Base-by-base conservation (phyloP, 2,888 invertebrate species). In the Hemicrepidius hirtus region DNA sequence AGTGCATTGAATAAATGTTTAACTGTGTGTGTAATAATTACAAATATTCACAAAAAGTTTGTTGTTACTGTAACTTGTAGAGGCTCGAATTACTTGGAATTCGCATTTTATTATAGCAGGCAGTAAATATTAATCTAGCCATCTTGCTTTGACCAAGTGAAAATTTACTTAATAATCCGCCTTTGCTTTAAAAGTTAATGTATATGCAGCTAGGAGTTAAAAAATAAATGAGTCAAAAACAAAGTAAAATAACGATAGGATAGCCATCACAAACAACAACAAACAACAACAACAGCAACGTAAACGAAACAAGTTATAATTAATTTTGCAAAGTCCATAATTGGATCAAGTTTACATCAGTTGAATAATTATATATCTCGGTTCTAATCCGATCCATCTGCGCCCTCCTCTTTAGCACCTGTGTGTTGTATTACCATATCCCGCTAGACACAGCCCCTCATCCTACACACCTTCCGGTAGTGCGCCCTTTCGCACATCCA, bases 381-480 rank as follows among this genome's bases (percentile, higher is more conserved):
- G 41, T 53, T 12, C 35, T 41, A 41, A 67, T 28, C 57, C 40
- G 57, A 67, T 67, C 67, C 67, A 67, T 67, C 55, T 67, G 59
- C 46, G 44, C 44, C 53, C 40, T n/a, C 28, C 55, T 67, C 57
- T 67, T 67, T 59, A 28, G 67, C 67, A 67, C 57, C 55, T 57
- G 44, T 57, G 46, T 44, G 57, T 57, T 67, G 57, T 44, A 67
- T 67, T 59, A 44, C 53, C 59, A 35, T 55, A 67, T 67, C 59
- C 59, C 55, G 16, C 59, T 44, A 67, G 67, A 55, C 59, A 49
- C 32, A 59, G 10, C 57, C 59, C 49, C 46, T 63, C 67, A 55
- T 46, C 67, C 32, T 57, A 32, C 60, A 32, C 60, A 28, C 37
- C 37, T 67, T 67, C 55, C 67, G 57, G 67, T 16, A 46, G 32